A percentile compares a stretch with the other conserved stretches of the same genome.
Evolutionary conservation across 2,888 invertebrate species (phyloP).

Genomic region (Drosophila prolongata): DNA sequence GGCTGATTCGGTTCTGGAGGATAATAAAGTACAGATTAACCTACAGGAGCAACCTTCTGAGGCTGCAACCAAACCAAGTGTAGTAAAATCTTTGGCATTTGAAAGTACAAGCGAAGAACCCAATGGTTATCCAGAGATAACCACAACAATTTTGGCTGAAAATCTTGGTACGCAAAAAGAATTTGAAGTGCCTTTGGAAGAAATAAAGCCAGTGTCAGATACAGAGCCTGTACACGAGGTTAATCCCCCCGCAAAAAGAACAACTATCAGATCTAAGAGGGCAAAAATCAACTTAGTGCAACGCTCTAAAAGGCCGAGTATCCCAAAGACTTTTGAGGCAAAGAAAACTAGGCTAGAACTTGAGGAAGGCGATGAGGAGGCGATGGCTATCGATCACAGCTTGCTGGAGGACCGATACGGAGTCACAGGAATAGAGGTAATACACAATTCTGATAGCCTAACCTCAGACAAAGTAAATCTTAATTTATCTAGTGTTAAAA

Average conservation of each 20-base stretch:
- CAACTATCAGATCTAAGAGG: constrained; percentile 62
- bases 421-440: constrained; percentile 24
- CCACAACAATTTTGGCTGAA: neutral
- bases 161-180: neutral
- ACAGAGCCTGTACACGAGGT: neutral
- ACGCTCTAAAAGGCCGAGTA: constrained; percentile 60
- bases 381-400: constrained; percentile 5
- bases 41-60: too few relatives aligned
- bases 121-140: neutral
- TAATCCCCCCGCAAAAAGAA: neutral
- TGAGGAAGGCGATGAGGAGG: neutral
- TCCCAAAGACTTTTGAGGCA: constrained; percentile 16
- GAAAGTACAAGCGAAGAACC: neutral
- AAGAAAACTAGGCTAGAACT: constrained; percentile 11
- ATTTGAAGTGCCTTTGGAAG: neutral
- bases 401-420: constrained; percentile 8
- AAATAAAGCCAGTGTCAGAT: neutral
- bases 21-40: neutral
- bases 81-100: neutral
- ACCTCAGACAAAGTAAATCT: constrained; percentile 24
- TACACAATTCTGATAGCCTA: neutral
- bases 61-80: too few relatives aligned
- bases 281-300: constrained; percentile 78
- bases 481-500: constrained; percentile 35
- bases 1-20: neutral